These are phyloP conservation scores for Myiopsitta monachus DNA, from an alignment of 2,113 vertebrate genomes.

Conservation along the genomic window DNA sequence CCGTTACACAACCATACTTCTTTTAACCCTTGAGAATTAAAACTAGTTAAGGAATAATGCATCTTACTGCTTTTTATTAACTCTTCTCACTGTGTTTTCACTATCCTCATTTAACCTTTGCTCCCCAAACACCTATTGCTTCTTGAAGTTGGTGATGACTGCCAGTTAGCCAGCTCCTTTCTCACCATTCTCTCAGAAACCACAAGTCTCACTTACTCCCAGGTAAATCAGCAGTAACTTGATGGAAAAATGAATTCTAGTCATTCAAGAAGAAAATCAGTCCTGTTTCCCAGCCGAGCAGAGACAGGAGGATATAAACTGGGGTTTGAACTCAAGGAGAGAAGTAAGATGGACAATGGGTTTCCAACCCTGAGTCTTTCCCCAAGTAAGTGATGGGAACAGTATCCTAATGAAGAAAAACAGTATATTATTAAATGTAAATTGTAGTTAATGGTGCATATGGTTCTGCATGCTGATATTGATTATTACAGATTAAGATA, in stretches of 20 bases:
- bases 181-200: not conserved
- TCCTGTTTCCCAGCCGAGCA: not conserved
- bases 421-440: slow-evolving; percentile 27
- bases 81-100: not conserved
- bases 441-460: slow-evolving; percentile 37
- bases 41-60: not conserved
- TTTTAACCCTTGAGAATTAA: slow-evolving; percentile 38
- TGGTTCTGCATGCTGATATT: slow-evolving; percentile 2
- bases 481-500: slow-evolving; percentile 23
- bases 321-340: not conserved
- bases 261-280: not conserved
- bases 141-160: not conserved
- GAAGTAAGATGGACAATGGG: not conserved
- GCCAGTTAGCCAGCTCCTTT: not conserved
- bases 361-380: not conserved
- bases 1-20: not conserved
- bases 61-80: not conserved
- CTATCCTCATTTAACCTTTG: not conserved
- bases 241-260: not conserved
- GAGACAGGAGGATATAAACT: not conserved
- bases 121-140: not conserved
- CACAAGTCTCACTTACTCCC: not conserved
- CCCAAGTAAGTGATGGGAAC: not conserved
- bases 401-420: slow-evolving; percentile 17
- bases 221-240: not conserved